Evolutionary conservation across 1,140 invertebrate species (phyloP).

Genomic region (Nautilus pompilius): DNA sequence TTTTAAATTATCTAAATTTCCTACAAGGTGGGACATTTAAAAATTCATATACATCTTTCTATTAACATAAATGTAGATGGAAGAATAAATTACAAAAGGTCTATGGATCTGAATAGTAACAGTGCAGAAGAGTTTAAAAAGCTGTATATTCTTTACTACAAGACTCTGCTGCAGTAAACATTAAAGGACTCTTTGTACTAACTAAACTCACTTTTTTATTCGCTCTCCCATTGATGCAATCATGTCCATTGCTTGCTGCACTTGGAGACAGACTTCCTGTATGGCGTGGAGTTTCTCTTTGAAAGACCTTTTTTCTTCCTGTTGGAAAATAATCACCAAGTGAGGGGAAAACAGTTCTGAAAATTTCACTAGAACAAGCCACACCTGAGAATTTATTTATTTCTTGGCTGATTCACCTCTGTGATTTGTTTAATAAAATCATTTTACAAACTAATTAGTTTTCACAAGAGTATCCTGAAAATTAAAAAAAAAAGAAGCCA

Average conservation of each 20-base stretch:
- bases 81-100: no score
- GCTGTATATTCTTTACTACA: neutral
- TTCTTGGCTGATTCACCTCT: no score
- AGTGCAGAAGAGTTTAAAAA: neutral
- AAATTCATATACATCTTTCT: neutral
- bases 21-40: no score
- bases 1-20: no score
- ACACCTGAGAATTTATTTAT: no score
- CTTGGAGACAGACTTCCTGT: slow-evolving; percentile 89
- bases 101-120: no score
- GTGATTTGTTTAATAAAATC: no score
- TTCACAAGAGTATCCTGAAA: no score
- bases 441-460: no score
- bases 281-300: slow-evolving; percentile 91
- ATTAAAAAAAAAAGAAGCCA: no score
- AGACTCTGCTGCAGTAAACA: neutral
- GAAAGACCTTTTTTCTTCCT: slow-evolving; percentile 94
- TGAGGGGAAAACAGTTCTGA: neutral
- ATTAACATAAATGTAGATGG: neutral
- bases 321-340: slow-evolving; percentile 13
- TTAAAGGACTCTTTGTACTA: no score
- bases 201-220: slow-evolving; percentile 79
- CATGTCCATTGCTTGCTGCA: slow-evolving; percentile 83
- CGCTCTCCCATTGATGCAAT: slow-evolving; percentile 88
- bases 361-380: no score